These are phyloP conservation scores for Luffia ferchaultella DNA, from an alignment of 2,888 invertebrate genomes.

Conservation along the genomic window DNA sequence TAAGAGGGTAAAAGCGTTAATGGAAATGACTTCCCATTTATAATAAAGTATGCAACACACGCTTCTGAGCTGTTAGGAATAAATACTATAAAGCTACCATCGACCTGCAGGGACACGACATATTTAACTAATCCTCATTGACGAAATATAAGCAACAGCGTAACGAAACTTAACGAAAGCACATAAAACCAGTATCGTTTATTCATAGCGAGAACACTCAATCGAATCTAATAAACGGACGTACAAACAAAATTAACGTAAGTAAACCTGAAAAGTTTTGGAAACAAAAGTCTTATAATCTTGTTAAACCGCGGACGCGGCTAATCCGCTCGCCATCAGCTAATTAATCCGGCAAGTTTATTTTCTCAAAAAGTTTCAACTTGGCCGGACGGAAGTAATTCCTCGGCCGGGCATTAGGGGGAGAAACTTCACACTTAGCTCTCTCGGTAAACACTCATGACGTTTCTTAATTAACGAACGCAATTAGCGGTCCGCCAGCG, in stretches of 20 bases:
- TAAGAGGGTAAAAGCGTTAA: too few relatives aligned
- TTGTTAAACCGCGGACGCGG: conserved; percentile 56
- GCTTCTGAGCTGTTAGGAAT: too few relatives aligned
- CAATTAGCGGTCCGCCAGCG: conserved; percentile 61
- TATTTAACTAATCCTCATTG: too few relatives aligned
- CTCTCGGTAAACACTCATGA: conserved; percentile 65
- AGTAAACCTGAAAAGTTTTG: conserved; percentile 52
- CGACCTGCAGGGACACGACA: too few relatives aligned
- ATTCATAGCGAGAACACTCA: not conserved
- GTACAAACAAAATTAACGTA: conserved; percentile 54
- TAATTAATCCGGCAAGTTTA: conserved; percentile 47
- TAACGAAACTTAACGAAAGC: too few relatives aligned
- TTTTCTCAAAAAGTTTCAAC: conserved; percentile 44
- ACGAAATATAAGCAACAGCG: too few relatives aligned
- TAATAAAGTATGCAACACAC: too few relatives aligned
- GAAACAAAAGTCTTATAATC: conserved; percentile 62
- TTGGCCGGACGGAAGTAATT: conserved; percentile 58
- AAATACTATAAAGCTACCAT: too few relatives aligned
- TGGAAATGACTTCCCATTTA: too few relatives aligned
- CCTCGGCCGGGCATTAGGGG: conserved; percentile 53
- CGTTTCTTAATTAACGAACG: conserved; percentile 67
- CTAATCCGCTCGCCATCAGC: conserved; percentile 61
- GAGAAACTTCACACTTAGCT: conserved; percentile 64
- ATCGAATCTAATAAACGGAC: conserved; percentile 15
- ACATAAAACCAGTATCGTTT: not conserved